Base-by-base conservation (phyloP, 2,888 invertebrate genomes). In the Chymomyza procnemis region DNA sequence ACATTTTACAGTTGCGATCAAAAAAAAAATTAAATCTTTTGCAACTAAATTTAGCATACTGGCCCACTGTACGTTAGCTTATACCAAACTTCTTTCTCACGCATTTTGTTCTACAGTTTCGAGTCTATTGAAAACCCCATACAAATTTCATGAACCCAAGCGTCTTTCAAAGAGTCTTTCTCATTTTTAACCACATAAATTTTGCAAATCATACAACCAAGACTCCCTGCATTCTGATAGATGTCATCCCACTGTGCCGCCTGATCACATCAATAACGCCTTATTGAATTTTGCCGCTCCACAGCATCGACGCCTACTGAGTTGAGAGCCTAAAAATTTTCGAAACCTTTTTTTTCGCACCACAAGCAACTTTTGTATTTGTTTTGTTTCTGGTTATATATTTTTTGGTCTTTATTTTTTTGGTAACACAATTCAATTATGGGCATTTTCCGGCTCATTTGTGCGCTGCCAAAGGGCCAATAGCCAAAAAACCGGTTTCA, bases 401-500 rank as follows among this genome's bases (percentile, higher is more conserved):
- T 26, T 26, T 26, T 26, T 21, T 60, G 66, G 56, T 66, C 16
- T 71, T 68, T 73, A 61, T 58, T 61, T 48, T n/a, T 59, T 63
- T 26, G 6, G 67, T 54, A 63, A 65, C 72, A 62, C 58, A 65
- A 64, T 80, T 74, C 71, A 76, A 76, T 75, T 75, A 78, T 72
- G 69, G 63, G 62, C 70, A 66, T 69, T 76, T 73, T 66, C 64
- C 63, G 74, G 52, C 72, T 64, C 75, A 72, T 71, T 80, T 56
- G 30, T 6, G 79, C 56, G 79, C 63, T 57, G 58, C 61, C 64
- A 67, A 75, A 75, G 80, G 80, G 82, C 70, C 75, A 78, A 73
- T 56, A 19, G 60, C 50, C 14, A 9, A n/a, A n/a, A 58, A 73
- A 82, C 71, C 73, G 78, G 81, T 76, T 71, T 69, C 64, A 18